These are phyloP conservation scores for Papilio xuthus DNA, from an alignment of 1,140 invertebrate species.

Conservation along the genomic window DNA sequence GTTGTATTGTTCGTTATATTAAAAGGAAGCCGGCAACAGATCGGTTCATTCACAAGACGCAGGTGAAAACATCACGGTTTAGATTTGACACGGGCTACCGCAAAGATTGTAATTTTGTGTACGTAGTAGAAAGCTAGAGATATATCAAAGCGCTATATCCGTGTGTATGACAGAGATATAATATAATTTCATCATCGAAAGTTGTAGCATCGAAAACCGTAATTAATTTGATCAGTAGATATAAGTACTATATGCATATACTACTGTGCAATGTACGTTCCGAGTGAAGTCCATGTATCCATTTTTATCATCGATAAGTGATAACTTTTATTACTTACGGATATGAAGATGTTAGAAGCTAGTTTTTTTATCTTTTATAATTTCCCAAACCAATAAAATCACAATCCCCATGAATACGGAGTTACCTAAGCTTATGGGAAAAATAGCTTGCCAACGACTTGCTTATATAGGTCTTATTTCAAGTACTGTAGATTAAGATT, in stretches of 20 bases:
- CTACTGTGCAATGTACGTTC: conserved; percentile 52
- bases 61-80: conserved; percentile 74
- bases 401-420: neutral
- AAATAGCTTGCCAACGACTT: neutral
- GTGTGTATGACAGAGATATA: conserved; percentile 53
- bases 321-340: conserved; percentile 5
- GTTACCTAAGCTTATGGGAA: neutral
- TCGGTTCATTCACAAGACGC: conserved; percentile 66
- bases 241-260: conserved; percentile 61
- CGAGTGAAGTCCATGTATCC: conserved; percentile 43
- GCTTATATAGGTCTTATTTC: neutral
- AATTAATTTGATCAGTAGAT: conserved; percentile 78
- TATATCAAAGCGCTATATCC: conserved; percentile 45
- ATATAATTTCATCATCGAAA: conserved; percentile 59
- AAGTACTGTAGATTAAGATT: neutral
- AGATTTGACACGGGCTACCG: conserved; percentile 74
- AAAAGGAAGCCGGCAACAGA: conserved; percentile 50
- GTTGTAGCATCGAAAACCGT: conserved; percentile 68
- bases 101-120: conserved; percentile 55
- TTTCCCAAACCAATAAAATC: neutral
- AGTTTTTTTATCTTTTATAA: neutral
- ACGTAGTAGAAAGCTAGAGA: conserved; percentile 49
- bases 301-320: conserved; percentile 38
- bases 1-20: conserved; percentile 43
- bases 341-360: neutral